A percentile compares a stretch with the other conserved stretches of the same genome.
phyloP scores from a whole-genome alignment of 2,113 vertebrate species.

The Siniperca chuatsi region DNA sequence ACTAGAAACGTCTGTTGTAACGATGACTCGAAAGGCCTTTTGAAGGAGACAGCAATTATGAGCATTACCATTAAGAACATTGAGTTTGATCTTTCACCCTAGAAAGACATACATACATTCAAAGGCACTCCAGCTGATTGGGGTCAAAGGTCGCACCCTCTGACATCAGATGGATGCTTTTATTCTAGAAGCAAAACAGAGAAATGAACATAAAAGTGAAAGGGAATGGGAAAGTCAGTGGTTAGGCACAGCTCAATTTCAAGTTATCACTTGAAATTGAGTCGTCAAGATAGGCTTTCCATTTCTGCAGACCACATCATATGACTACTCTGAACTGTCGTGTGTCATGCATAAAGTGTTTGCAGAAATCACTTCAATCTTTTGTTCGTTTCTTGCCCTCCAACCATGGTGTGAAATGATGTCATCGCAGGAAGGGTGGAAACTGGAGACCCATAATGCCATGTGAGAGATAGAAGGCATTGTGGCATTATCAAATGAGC shows the following conservation, averaged over 20 bases:
- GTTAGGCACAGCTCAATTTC: background rate
- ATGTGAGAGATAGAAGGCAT: constrained; percentile 52
- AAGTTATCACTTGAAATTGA: background rate
- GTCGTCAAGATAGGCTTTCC: background rate
- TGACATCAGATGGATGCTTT: constrained; percentile 23
- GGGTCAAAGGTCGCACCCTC: constrained; percentile 18
- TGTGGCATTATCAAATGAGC: constrained; percentile 65
- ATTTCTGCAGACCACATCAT: background rate
- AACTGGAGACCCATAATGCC: constrained; percentile 46
- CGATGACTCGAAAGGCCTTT: background rate
- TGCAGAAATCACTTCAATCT: background rate
- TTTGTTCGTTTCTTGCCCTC: background rate
- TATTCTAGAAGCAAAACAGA: background rate
- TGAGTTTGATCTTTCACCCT: constrained; percentile 16
- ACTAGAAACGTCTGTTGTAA: background rate
- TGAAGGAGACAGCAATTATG: constrained; percentile 1
- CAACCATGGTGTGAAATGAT: constrained; percentile 38
- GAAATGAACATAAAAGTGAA: background rate
- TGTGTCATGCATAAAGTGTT: background rate
- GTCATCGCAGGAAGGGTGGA: constrained; percentile 28
- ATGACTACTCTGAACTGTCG: background rate
- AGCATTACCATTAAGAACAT: constrained; percentile 11
- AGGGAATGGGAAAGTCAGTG: background rate
- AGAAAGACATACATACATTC: background rate
- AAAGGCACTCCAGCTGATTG: constrained; percentile 13